phyloP scores from a whole-genome alignment of 2,113 vertebrate genomes.

The Tetrao urogallus region DNA sequence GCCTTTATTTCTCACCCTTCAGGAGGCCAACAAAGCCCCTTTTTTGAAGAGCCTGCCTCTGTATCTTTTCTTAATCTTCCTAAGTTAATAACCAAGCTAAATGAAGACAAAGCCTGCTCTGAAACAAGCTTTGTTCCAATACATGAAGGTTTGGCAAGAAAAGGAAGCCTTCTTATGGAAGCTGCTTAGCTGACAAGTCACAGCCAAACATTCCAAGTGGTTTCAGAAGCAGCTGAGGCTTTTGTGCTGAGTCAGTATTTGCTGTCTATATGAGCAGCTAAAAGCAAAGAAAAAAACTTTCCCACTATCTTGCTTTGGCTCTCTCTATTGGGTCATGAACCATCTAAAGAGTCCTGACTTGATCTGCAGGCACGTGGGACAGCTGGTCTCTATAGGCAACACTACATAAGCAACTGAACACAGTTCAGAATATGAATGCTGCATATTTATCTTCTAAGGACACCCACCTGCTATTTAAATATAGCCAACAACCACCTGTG shows the following conservation, averaged over 20 bases:
- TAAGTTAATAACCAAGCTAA: neutral
- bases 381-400: neutral
- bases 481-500: neutral
- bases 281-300: neutral
- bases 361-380: neutral
- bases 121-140: neutral
- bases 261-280: neutral
- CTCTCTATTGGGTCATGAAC: neutral
- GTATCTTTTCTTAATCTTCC: neutral
- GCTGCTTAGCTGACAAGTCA: neutral
- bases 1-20: neutral
- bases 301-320: neutral
- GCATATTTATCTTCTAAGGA: neutral
- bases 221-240: neutral
- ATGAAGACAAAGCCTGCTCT: neutral
- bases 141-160: neutral
- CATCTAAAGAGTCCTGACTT: neutral
- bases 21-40: neutral
- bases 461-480: neutral
- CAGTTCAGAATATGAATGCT: neutral
- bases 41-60: neutral
- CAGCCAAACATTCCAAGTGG: neutral
- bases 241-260: neutral
- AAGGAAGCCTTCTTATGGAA: neutral
- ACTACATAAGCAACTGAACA: neutral